phyloP scores from a whole-genome alignment of 2,888 invertebrate species.

The Tromatobia lineatoria region DNA sequence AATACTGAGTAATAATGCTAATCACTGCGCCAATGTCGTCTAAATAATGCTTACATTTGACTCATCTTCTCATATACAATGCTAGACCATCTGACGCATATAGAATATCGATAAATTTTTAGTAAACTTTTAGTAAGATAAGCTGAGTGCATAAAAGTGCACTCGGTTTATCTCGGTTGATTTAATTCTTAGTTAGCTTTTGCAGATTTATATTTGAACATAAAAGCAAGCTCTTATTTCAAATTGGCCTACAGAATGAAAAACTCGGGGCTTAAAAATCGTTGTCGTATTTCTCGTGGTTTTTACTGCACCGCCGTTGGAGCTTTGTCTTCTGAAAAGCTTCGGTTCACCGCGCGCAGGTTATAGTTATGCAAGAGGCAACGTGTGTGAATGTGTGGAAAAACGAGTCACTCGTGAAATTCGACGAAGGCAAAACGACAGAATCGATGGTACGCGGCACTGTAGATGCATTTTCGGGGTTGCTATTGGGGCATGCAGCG shows the following conservation, averaged over 20 bases:
- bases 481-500: background rate
- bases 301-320: background rate
- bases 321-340: background rate
- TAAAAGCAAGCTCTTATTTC: background rate
- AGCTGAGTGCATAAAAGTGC: too few species aligned
- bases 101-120: background rate
- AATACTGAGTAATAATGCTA: too few species aligned
- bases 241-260: background rate
- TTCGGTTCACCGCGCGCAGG: background rate
- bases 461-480: constrained; percentile 28
- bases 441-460: background rate
- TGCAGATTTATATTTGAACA: background rate
- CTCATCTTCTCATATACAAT: too few species aligned
- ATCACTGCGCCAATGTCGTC: too few species aligned
- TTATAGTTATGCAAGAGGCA: background rate
- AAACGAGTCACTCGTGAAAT: constrained; percentile 26
- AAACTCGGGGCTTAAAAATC: background rate
- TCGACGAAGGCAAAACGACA: constrained; percentile 2
- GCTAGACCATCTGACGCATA: background rate
- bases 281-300: constrained; percentile 2
- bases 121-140: background rate
- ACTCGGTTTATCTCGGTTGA: background rate
- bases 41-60: too few species aligned
- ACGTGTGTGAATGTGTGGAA: background rate
- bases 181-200: background rate